Base-by-base conservation (phyloP, 2,888 invertebrate species). In the Malthinus flaveolus region DNA sequence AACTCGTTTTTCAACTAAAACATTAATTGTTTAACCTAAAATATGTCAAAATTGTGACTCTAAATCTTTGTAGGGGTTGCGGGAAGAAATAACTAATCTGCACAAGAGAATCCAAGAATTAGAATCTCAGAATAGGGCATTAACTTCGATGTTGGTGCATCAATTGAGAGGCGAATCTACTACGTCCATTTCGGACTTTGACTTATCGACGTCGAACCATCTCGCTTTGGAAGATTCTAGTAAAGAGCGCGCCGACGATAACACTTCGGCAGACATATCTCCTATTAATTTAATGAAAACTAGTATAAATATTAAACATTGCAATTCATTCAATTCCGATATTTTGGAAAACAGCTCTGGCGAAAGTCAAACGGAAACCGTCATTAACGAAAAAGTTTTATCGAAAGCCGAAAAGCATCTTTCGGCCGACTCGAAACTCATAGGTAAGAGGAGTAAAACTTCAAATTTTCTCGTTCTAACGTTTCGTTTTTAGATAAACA, bases 101-200 rank as follows among this genome's bases (percentile, higher is more conserved):
- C 87, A 90, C 71, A 83, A 84, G 60, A 84, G 88, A 59, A 90
- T 92, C 45, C 85, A 87, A 65, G 91, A 92, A 73, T 80, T 92
- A 66, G 92, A 92, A 77, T 83, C 86, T 32, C 91, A 92, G 75
- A 93, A 93, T 78, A 81, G 86, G 54, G 86, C 88, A 31, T 80
- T 93, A 58, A 89, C 88, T 66, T 82, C 87, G 7, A 81, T 89
- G 66, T 78, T 89, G 62, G 85, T 88, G 58, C 86, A 89, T 56
- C 86, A 87, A 72, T 77, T 87, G 63, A 79, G 84, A 8, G 83
- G 71, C 13, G 75, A 75, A 15, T 66, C 68, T 37, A 59, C 68
- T 37, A 59, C 61, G 32, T 55, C 64, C 9, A 50, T 59, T 9
- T 56, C 59, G 1, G 67, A 67, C 49, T 49, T 63, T 12, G 66